phyloP scores from a whole-genome alignment of 2,888 invertebrate species.

The Amblyjoppa proteus region DNA sequence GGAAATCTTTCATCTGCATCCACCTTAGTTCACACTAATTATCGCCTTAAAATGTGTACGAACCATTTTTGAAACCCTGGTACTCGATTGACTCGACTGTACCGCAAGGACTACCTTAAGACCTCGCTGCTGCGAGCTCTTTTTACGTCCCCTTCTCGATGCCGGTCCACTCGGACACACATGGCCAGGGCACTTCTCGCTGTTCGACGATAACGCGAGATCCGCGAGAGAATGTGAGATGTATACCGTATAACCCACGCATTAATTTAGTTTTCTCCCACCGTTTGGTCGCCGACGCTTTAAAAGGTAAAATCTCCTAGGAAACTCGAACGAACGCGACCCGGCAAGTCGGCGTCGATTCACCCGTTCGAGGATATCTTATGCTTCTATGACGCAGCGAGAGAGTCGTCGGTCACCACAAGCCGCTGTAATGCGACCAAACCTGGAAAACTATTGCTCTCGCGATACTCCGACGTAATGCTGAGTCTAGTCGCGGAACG shows the following conservation, averaged over 20 bases:
- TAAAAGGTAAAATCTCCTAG: constrained; percentile 73
- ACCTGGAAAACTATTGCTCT: constrained; percentile 52
- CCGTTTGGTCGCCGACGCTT: constrained; percentile 63
- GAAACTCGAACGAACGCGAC: constrained; percentile 45
- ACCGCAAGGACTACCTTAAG: neutral
- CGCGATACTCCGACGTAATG: neutral
- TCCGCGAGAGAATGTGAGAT: constrained; percentile 49
- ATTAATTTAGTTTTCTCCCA: constrained; percentile 68
- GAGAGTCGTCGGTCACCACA: constrained; percentile 37
- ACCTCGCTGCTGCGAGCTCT: neutral
- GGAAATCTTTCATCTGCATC: too few relatives aligned
- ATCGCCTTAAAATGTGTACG: too few relatives aligned
- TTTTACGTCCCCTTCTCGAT: constrained; percentile 10
- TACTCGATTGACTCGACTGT: too few relatives aligned
- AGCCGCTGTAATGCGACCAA: constrained; percentile 41
- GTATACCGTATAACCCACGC: constrained; percentile 70
- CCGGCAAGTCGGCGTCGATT: constrained; percentile 23
- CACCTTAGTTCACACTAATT: too few relatives aligned
- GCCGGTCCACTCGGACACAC: constrained; percentile 47
- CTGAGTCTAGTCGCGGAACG: neutral
- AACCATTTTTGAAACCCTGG: too few relatives aligned
- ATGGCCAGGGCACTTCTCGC: constrained; percentile 57
- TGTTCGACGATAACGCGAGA: constrained; percentile 47
- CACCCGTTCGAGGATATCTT: constrained; percentile 43
- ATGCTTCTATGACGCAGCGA: constrained; percentile 54